Evolutionary conservation across 2,888 invertebrate genomes (phyloP), one percentile per base, ranked within the genome.

Genomic region (Cephalotes varians): DNA sequence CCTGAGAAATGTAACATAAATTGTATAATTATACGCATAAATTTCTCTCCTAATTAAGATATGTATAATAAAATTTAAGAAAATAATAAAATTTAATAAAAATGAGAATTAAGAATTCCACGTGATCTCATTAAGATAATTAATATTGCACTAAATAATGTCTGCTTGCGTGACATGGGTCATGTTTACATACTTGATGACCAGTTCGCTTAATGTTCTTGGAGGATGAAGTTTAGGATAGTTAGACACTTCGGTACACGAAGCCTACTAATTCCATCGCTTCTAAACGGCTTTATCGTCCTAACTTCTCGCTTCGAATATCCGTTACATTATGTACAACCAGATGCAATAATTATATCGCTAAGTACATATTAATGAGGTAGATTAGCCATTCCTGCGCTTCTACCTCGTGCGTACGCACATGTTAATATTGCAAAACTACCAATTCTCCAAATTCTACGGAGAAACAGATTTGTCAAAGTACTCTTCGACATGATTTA

Each of bases 221-320:
- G 73, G 69, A 67, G 89, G 81, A 77, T 82, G 56, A 86, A 87
- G 87, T 88, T 88, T 81, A 73, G 83, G 82, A 80, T 83, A 87
- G 84, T 86, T 84, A 83, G 81, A 82, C 62, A 81, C 76, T 56
- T 44, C 71, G 40, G 76, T 83, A 72, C 79, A 76, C 84, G 73
- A 77, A 89, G 84, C 81, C 85, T 74, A 69, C 77, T 82, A 81
- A 88, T 82, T 83, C 82, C 79, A 77, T 85, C 83, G 83, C 87
- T 83, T 64, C 80, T 85, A 83, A 67, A 77, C 82, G 76, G 85
- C 85, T 84, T 81, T 80, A 84, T 65, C 72, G 72, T 67, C 62
- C 64, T 58, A 79, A 87, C 82, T 85, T 83, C 85, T 83, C 56
- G 69, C 82, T 47, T 54, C 47, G 79, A 60, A 79, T 80, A 80